A percentile compares a stretch with the other conserved stretches of the same genome.
Conservation (phyloP, 2,888 invertebrate species). For the Tuta absoluta region DNA sequence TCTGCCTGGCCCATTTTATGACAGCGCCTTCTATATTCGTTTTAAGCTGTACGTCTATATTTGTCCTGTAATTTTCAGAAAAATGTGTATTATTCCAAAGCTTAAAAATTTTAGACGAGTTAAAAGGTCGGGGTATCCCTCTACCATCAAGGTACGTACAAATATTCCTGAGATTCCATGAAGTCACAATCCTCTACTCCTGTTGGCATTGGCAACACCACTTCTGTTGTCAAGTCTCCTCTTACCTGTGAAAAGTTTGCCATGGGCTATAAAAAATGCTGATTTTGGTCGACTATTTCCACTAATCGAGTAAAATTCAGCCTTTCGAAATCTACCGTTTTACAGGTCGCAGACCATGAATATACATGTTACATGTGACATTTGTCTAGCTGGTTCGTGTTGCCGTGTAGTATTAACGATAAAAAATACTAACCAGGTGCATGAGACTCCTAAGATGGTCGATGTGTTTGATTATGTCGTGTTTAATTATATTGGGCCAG, state of each 20-base stretch:
- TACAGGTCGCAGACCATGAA: no score
- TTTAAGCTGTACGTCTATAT: conserved; percentile 86
- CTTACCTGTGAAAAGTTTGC: conserved; percentile 72
- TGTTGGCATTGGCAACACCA: conserved; percentile 92
- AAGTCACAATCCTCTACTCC: conserved; percentile 86
- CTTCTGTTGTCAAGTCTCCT: conserved; percentile 93
- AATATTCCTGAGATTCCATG: conserved; percentile 68
- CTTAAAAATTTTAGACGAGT: neutral
- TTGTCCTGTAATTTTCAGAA: conserved; percentile 59
- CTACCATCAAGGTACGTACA: no score
- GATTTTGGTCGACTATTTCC: no score
- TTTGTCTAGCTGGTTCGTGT: neutral
- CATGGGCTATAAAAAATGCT: neutral
- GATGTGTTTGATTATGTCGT: conserved; percentile 86
- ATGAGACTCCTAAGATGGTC: conserved; percentile 86
- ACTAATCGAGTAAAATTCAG: no score
- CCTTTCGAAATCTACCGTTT: no score
- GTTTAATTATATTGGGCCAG: conserved; percentile 87
- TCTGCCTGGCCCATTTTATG: conserved; percentile 92
- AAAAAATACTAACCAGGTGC: conserved; percentile 79
- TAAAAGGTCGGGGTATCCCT: no score
- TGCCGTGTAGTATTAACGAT: no score
- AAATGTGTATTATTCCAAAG: neutral
- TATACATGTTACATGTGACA: no score
- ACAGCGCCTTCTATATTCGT: conserved; percentile 92